phyloP scores from a whole-genome alignment of 1,140 invertebrate genomes.

The Parapsyche elsis region DNA sequence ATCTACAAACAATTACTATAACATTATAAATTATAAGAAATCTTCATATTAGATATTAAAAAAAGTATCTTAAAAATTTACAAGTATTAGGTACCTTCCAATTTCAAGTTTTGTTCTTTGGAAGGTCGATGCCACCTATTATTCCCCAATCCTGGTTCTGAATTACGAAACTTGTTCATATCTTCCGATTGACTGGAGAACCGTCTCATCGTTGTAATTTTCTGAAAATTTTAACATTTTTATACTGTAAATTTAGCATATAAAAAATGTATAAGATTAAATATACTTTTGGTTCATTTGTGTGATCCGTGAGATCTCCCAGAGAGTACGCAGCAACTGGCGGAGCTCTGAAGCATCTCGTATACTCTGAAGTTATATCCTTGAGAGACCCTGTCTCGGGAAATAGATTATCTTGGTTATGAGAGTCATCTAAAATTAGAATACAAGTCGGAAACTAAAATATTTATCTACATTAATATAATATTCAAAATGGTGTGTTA shows the following conservation, averaged over 20 bases:
- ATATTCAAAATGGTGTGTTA: constrained; percentile 28
- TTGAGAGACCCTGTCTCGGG: constrained; percentile 58
- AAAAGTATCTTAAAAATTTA: neutral
- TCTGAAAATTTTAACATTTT: constrained; percentile 33
- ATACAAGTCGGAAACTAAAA: neutral
- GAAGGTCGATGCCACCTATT: constrained; percentile 32
- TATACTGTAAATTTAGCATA: neutral
- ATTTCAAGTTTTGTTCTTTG: constrained; percentile 38
- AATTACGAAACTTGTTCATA: constrained; percentile 14
- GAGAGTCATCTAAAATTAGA: constrained; percentile 35
- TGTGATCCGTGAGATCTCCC: constrained; percentile 39
- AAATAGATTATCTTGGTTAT: constrained; percentile 47
- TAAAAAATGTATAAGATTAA: neutral
- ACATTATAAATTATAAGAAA: neutral
- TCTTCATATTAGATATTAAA: neutral
- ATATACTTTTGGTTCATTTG: constrained; percentile 44
- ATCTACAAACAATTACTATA: constrained; percentile 30
- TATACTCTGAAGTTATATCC: constrained; percentile 59
- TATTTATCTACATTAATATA: neutral
- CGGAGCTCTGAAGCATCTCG: constrained; percentile 53
- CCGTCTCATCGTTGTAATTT: constrained; percentile 43
- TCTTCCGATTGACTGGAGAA: constrained; percentile 52
- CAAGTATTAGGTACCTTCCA: constrained; percentile 47
- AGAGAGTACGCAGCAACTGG: constrained; percentile 46
- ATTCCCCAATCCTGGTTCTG: constrained; percentile 14